A percentile compares a stretch with the other conserved stretches of the same genome.
These are phyloP conservation scores for Cenopis cana DNA, from an alignment of 2,888 invertebrate species.

Conservation along the genomic window DNA sequence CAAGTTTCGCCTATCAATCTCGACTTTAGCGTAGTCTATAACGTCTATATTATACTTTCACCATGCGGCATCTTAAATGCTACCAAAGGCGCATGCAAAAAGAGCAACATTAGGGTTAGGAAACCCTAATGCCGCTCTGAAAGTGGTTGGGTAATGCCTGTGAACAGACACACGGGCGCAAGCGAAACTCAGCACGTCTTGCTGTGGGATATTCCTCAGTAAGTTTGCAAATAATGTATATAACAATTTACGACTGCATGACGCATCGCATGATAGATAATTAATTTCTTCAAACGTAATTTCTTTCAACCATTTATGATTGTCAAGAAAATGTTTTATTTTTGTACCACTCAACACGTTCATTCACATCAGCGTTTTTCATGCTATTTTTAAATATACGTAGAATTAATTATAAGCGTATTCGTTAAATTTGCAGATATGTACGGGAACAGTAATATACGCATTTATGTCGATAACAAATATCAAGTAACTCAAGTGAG, in stretches of 20 bases:
- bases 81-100: slow-evolving; percentile 61
- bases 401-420: no score
- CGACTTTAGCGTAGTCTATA: slow-evolving; percentile 50
- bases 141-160: slow-evolving; percentile 70
- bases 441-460: background rate
- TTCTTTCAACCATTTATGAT: background rate
- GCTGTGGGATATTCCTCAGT: slow-evolving; percentile 13
- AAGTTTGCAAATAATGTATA: background rate
- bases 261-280: background rate
- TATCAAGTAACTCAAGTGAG: background rate
- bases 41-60: no score
- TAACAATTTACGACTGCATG: background rate
- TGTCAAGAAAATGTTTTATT: no score
- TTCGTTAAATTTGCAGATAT: no score
- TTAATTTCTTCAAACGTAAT: no score
- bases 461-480: no score
- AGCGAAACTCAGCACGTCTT: slow-evolving; percentile 16
- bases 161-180: slow-evolving; percentile 62
- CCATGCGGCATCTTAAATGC: slow-evolving; percentile 60
- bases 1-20: slow-evolving; percentile 22
- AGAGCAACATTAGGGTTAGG: slow-evolving; percentile 63
- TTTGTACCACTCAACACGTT: no score
- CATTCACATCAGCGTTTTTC: no score
- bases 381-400: no score
- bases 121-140: slow-evolving; percentile 65